phyloP scores from a whole-genome alignment of 2,113 vertebrate genomes.

The Hydrochoerus hydrochaeris region DNA sequence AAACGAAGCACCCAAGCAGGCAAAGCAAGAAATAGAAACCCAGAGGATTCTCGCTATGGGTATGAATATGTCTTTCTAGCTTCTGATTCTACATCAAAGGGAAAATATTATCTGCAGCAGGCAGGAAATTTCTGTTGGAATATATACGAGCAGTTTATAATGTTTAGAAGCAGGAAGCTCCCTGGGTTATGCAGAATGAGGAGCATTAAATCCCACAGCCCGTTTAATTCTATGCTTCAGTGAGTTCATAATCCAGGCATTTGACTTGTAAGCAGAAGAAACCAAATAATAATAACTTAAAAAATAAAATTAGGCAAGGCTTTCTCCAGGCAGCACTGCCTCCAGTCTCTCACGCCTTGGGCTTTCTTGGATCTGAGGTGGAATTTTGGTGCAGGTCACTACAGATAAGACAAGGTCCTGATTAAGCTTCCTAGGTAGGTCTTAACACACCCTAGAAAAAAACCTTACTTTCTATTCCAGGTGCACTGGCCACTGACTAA shows the following conservation, averaged over 20 bases:
- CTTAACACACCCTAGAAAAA: accelerated
- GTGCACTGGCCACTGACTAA: not conserved
- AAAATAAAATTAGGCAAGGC: no score
- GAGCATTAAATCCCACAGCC: not conserved
- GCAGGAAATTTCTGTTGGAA: not conserved
- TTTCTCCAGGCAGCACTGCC: not conserved
- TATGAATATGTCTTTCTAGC: not conserved
- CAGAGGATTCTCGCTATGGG: not conserved
- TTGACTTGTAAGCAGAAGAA: not conserved
- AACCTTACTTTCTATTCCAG: not conserved
- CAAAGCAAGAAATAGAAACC: not conserved
- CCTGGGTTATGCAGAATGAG: not conserved
- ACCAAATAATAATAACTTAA: not conserved
- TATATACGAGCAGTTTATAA: not conserved
- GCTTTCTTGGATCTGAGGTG: not conserved
- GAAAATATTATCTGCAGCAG: not conserved
- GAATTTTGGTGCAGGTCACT: not conserved
- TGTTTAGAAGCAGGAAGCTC: not conserved
- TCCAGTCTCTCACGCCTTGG: not conserved
- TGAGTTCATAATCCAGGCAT: not conserved
- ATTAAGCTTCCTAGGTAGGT: no score
- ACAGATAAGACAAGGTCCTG: not conserved
- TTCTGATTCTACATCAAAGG: not conserved
- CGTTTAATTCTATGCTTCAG: not conserved
- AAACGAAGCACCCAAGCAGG: not conserved